Evolutionary conservation across 2,113 vertebrate species (phyloP), one percentile per base, ranked within the genome.

Genomic region (Microtus pennsylvanicus): DNA sequence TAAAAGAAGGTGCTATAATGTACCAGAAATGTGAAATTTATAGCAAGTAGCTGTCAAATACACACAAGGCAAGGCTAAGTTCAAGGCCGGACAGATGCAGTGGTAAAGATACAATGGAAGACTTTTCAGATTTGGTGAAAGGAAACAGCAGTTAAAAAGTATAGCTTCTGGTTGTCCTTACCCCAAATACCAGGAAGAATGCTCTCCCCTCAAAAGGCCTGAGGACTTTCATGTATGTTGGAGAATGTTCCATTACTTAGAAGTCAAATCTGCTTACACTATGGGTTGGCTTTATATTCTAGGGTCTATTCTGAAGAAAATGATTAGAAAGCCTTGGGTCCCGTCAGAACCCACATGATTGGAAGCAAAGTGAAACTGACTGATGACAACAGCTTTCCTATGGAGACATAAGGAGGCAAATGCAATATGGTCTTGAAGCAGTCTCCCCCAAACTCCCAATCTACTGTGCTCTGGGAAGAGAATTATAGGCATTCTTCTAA

Each of bases 61-160:
- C 67, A 95, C 67, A 89, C 30, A 94, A 82, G 21, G 35, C 4
- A 70, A 90, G 50, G 13, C 38, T 63, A 47, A 86, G 30, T 86
- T 14, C 65, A 92, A 94, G 61, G 28, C 69, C 28, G 87, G 42
- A 33, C 13, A 45, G 38, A 94, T 55, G 82, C n/a, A 91, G 24
- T 70, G 50, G 38, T 96, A 86, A 91, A 82, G 21, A 76, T 86
- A 83, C 7, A 96, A 38, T 14, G 63, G 74, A 85, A 94, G 33
- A 87, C 45, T 33, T 96, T 94, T 94, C 82, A 78, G 33, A 88
- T 87, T 90, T 52, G 81, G 21, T 21, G n/a, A 95, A 91, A 95
- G 13, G 38, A 72, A 52, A 22, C 13, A 72, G 30, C 7, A 82
- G 50, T 17, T 26, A 78, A 91, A 92, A 69, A 0, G 87, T 87